These are phyloP conservation scores for Drosophila kanekoi DNA, from an alignment of 2,888 invertebrate genomes.

Conservation along the genomic window DNA sequence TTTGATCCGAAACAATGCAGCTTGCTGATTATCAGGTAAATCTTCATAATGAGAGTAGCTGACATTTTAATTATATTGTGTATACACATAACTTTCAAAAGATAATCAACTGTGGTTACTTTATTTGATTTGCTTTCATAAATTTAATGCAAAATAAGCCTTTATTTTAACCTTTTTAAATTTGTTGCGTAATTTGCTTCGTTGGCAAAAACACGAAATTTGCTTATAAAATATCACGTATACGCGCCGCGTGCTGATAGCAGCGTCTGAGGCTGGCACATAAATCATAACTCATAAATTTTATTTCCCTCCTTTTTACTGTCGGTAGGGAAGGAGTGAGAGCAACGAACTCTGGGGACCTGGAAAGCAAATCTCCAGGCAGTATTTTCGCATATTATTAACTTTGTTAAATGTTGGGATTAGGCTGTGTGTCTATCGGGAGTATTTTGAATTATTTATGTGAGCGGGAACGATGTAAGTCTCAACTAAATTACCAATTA, in stretches of 20 bases:
- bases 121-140: constrained; percentile 23
- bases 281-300: constrained; percentile 59
- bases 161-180: constrained; percentile 21
- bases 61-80: too few species aligned
- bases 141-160: constrained; percentile 30
- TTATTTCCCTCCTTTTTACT: constrained; percentile 32
- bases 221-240: constrained; percentile 33
- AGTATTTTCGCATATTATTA: constrained; percentile 41
- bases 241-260: constrained; percentile 32
- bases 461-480: not conserved
- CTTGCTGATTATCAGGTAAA: too few species aligned
- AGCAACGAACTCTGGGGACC: constrained; percentile 9
- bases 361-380: constrained; percentile 18
- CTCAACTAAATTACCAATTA: not conserved
- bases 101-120: constrained; percentile 13
- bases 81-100: not conserved
- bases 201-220: constrained; percentile 16
- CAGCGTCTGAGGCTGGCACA: constrained; percentile 19
- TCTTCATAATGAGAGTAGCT: too few species aligned
- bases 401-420: constrained; percentile 47
- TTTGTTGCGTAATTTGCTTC: constrained; percentile 7
- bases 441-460: too few species aligned
- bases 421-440: constrained; percentile 3
- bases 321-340: not conserved
- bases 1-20: too few species aligned